Conservation (phyloP, 2,888 invertebrate species). For the Ophion costatus region DNA sequence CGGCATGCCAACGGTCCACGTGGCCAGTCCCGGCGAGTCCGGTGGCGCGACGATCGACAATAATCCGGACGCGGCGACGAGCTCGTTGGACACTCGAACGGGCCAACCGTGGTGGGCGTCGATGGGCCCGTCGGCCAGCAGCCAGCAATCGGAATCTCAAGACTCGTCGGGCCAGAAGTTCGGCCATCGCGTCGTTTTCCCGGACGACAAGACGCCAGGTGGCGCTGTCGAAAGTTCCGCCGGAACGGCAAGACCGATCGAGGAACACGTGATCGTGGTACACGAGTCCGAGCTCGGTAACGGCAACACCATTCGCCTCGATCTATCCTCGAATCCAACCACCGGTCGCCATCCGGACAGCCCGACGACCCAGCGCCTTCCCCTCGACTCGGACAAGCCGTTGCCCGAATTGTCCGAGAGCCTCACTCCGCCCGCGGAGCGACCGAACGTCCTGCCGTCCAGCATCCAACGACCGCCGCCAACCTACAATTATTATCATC, state of each 20-base stretch:
- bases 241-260: conserved; percentile 68
- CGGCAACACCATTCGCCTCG: conserved; percentile 68
- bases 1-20: conserved; percentile 56
- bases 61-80: conserved; percentile 40
- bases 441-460: conserved; percentile 59
- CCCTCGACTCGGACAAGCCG: conserved; percentile 49
- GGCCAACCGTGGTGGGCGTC: conserved; percentile 55
- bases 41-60: conserved; percentile 6
- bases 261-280: conserved; percentile 78
- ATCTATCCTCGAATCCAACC: conserved; percentile 36
- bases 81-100: conserved; percentile 27
- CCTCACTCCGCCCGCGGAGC: conserved; percentile 79
- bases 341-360: conserved; percentile 35
- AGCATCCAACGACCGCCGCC: conserved; percentile 71
- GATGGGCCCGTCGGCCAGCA: conserved; percentile 26
- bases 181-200: conserved; percentile 55
- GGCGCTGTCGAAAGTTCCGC: conserved; percentile 49
- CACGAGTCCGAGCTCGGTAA: conserved; percentile 75
- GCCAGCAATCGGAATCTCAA: conserved; percentile 21
- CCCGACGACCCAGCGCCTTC: conserved; percentile 47
- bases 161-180: conserved; percentile 40
- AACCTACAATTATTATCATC: conserved; percentile 74
- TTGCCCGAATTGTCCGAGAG: conserved; percentile 78
- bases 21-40: conserved; percentile 41
- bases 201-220: conserved; percentile 21